Evolutionary conservation across 2,113 vertebrate species (phyloP).

Genomic region (Callospermophilus lateralis): DNA sequence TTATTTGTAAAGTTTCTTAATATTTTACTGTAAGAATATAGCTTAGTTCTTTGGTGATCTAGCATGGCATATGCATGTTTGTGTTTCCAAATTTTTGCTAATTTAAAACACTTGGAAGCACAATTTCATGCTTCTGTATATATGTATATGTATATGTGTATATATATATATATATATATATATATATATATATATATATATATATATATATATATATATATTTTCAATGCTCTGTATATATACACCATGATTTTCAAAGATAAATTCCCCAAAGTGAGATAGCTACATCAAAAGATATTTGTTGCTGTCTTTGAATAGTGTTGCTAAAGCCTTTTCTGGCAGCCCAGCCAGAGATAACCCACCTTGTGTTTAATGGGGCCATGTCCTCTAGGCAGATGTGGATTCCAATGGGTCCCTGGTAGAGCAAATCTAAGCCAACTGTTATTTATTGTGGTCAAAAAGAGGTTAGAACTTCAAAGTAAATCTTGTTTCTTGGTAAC

Average conservation of each 20-base stretch:
- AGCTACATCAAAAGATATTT: conserved; percentile 46
- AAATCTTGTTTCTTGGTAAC: conserved; percentile 59
- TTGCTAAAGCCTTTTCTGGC: conserved; percentile 8
- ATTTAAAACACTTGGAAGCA: conserved; percentile 16
- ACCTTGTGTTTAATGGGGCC: conserved; percentile 60
- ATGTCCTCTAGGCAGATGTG: conserved; percentile 36
- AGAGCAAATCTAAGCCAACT: conserved; percentile 10
- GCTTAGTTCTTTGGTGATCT: not conserved
- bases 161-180: too few species aligned
- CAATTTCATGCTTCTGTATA: not conserved
- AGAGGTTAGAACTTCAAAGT: conserved; percentile 61
- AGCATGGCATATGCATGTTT: not conserved
- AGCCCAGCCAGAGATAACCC: conserved; percentile 15
- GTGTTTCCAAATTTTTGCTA: conserved; percentile 35
- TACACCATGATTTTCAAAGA: conserved; percentile 49
- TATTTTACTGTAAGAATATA: conserved; percentile 10
- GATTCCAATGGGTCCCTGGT: not conserved
- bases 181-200: too few species aligned
- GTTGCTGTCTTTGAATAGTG: conserved; percentile 33
- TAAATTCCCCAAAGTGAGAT: conserved; percentile 7
- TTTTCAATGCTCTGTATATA: not conserved
- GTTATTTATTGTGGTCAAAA: conserved; percentile 68
- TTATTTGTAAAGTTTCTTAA: not conserved
- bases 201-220: too few species aligned
- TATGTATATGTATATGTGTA: too few species aligned